Base-by-base conservation (phyloP, 2,888 invertebrate species). In the Epistrophella euchroma region DNA sequence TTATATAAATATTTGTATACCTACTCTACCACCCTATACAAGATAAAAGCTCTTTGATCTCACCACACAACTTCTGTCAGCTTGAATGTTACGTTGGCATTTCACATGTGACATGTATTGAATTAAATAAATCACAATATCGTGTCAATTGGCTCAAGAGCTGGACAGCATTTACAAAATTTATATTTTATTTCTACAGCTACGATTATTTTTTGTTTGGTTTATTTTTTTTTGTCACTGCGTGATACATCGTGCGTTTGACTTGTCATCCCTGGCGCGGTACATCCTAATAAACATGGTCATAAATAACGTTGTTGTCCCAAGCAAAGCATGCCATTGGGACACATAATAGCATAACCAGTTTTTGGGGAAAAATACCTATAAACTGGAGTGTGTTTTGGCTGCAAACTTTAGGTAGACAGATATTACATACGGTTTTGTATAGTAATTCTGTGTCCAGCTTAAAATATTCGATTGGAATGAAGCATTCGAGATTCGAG, bases 121-220 rank as follows among this genome's bases (percentile, higher is more conserved):
- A 86, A 82, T 77, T 58, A 78, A 82, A 86, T 86, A 82, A 86
- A 86, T 86, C 82, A 86, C 86, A 86, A 82, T 82, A 86, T 78
- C 77, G 82, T 82, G 77, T 86, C 86, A 86, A 86, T 82, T 78
- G 77, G 77, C 19, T 74, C 74, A 82, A 74, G 58, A 78, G 52
- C 50, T 74, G 56, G 77, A 82, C 74, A 82, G 45, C 77, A 58
- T 82, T 82, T 86, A 74, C 82, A 52, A 86, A 82, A 76, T 77
- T 68, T 77, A 74, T 82, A 70, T 77, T 73, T 77, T 43, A 56
- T 76, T 60, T 35, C 55, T 43, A 40, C 25, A 40, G 55, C 3
- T 43, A 11, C 52, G n/a, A n/a, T 50, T 52, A 28, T 40, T n/a
- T 32, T 17, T 43, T 19, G 52, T 40, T 43, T 37, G 35, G n/a